Conservation (phyloP, 2,888 invertebrate genomes). For the Vanessa cardui region DNA sequence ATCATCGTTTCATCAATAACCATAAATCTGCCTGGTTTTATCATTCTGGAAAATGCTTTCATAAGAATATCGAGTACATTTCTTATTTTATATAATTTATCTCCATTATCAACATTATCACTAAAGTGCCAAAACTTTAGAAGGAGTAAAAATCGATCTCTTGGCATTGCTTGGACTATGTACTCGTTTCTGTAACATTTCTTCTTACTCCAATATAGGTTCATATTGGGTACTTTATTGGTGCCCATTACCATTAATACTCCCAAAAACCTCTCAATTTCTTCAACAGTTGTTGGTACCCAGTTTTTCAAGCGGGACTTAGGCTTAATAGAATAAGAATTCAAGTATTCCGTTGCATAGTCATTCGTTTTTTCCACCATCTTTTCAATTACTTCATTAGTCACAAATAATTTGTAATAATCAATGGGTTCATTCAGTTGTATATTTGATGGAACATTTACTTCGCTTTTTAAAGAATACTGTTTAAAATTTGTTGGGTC, state of each 20-base stretch:
- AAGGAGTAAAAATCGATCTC: conserved; percentile 38
- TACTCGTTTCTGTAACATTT: conserved; percentile 37
- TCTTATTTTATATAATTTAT: conserved; percentile 30
- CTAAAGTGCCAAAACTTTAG: conserved; percentile 40
- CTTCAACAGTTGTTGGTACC: conserved; percentile 28
- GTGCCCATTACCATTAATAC: conserved; percentile 33
- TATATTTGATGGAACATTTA: too few species aligned
- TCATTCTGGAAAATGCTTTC: conserved; percentile 29
- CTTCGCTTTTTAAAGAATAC: too few species aligned
- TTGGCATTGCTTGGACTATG: conserved; percentile 31
- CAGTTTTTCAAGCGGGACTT: conserved; percentile 33
- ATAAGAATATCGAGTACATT: conserved; percentile 24
- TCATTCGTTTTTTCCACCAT: conserved; percentile 31
- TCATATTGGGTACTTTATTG: conserved; percentile 31
- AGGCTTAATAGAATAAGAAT: conserved; percentile 34
- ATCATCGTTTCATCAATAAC: conserved; percentile 41
- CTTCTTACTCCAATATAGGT: conserved; percentile 33
- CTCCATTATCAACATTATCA: conserved; percentile 21
- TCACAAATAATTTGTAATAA: too few species aligned
- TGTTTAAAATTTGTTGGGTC: too few species aligned
- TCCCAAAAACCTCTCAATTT: conserved; percentile 36
- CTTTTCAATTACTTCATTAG: too few species aligned
- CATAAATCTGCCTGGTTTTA: conserved; percentile 31
- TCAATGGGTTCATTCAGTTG: too few species aligned
- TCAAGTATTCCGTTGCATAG: conserved; percentile 37